Evolutionary conservation across 2,888 invertebrate genomes (phyloP), one percentile per base, ranked within the genome.

Genomic region (Lasioglossum villosulum): DNA sequence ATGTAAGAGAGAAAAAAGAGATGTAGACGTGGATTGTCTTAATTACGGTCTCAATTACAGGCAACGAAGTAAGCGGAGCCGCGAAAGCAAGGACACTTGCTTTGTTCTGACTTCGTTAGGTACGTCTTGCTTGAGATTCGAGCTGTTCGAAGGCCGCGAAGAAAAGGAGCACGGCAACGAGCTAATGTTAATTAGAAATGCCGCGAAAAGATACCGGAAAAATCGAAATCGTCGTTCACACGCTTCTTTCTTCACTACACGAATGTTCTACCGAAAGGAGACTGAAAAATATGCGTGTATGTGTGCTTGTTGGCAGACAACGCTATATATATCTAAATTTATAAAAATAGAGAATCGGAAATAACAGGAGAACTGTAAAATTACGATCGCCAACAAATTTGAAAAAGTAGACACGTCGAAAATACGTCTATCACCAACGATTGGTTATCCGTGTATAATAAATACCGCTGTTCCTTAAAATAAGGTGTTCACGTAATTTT

Each of bases 31-130:
- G 27, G 70, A 19, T 27, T 27, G 56, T 30, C 16, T 78, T 80
- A 84, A 83, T 48, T 78, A 75, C 23, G 78, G 81, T 78, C 82
- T 88, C 78, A 86, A 88, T 88, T 88, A 81, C 66, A 72, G 48
- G 42, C 68, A 75, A 80, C 80, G 74, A 80, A 71, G 75, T 79
- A 79, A 72, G 77, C 63, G 63, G 48, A 56, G 23, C 59, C 10
- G 34, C 39, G 80, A 71, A 52, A n/a, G 59, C 74, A 79, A 85
- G 85, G 75, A 83, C 85, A 42, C 78, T 85, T 68, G 56, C 82
- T 80, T 83, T 78, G 81, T 81, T 78, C 75, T 37, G 82, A 80
- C 83, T 85, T 86, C 85, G 72, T 87, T 90, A 88, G 74, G 34
- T 75, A 56, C 37, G 8, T 66, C 71, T 87, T 59, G 81, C 63